These are phyloP conservation scores for Clupea harengus DNA, from an alignment of 2,113 vertebrate species.

Conservation along the genomic window DNA sequence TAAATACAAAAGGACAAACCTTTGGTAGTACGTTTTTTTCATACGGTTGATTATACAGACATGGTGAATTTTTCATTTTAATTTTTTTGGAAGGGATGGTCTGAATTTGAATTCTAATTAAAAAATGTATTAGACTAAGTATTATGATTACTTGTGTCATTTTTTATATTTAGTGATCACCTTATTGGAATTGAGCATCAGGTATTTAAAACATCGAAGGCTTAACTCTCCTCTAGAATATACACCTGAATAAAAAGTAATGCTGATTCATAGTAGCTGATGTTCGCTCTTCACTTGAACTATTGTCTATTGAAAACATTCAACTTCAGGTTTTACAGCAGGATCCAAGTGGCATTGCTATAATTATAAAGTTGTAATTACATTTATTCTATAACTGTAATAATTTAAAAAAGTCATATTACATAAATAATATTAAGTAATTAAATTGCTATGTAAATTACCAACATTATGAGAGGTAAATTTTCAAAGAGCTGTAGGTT, in stretches of 20 bases:
- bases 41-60: too few relatives aligned
- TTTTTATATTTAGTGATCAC: background rate
- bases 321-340: background rate
- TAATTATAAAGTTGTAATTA: background rate
- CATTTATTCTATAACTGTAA: background rate
- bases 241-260: background rate
- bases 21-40: background rate
- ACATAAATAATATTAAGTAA: background rate
- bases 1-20: background rate
- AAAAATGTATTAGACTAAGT: background rate
- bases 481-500: background rate
- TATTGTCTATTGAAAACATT: background rate
- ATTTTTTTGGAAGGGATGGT: background rate
- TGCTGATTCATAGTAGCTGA: background rate
- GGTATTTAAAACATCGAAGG: background rate
- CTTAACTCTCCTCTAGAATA: background rate
- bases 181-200: background rate
- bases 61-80: background rate
- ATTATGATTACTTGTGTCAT: background rate
- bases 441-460: background rate
- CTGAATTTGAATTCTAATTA: background rate
- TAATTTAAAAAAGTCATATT: background rate
- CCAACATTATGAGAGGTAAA: background rate
- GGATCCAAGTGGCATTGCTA: background rate
- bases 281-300: background rate